Conservation (phyloP, 2,113 vertebrate species). For the Carassius gibelio region DNA sequence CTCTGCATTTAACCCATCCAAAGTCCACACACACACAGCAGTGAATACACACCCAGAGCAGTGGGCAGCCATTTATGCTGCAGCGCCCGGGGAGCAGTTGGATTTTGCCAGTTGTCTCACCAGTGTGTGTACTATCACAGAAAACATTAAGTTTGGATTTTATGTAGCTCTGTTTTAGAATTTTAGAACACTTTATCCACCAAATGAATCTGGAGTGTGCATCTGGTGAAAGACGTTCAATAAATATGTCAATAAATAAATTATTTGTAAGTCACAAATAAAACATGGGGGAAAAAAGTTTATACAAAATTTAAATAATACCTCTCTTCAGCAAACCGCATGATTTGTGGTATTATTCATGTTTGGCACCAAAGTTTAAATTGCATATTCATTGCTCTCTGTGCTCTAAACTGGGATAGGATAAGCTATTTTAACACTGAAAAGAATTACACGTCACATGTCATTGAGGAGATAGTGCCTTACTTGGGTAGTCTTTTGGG, state of each 20-base stretch:
- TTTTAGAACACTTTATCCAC: background rate
- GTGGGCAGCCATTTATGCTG: too few relatives aligned
- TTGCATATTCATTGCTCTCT: background rate
- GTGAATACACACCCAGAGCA: too few relatives aligned
- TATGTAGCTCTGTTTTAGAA: background rate
- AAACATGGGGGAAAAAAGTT: background rate
- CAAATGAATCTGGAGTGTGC: background rate
- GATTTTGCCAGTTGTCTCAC: too few relatives aligned
- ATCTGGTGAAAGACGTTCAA: background rate
- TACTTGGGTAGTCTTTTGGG: conserved; percentile 88
- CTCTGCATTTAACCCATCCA: too few relatives aligned
- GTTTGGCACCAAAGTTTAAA: background rate
- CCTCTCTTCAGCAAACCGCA: background rate
- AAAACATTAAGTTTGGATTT: background rate
- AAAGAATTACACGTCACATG: background rate
- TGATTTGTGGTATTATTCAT: background rate
- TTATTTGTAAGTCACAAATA: background rate
- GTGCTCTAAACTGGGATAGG: background rate
- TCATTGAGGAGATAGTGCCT: conserved; percentile 63
- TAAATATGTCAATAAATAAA: background rate
- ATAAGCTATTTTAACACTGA: background rate
- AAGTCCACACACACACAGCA: too few relatives aligned
- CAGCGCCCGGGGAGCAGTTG: too few relatives aligned
- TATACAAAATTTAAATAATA: background rate
- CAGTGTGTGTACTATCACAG: background rate